A percentile compares a stretch with the other conserved stretches of the same genome.
Conservation (phyloP, 2,113 vertebrate genomes). For the Daboia siamensis region DNA sequence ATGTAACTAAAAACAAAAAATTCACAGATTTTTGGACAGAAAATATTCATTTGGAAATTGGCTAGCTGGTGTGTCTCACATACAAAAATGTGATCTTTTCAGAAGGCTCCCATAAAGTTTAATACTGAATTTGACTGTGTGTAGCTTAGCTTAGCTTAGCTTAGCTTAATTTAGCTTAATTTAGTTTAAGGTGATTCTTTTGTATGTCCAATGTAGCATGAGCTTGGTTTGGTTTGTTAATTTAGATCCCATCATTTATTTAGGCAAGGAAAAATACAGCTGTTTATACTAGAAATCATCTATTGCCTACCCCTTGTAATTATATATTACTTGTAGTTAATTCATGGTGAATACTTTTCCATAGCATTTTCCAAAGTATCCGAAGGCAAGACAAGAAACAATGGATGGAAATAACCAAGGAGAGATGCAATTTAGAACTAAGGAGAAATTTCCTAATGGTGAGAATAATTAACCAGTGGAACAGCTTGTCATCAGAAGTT, state of each 20-base stretch:
- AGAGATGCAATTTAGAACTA: background rate
- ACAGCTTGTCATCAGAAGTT: background rate
- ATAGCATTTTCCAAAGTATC: background rate
- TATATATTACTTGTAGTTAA: background rate
- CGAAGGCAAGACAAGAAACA: background rate
- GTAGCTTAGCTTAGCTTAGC: background rate
- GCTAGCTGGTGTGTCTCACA: constrained; percentile 75
- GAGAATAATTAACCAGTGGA: background rate
- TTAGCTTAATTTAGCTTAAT: background rate
- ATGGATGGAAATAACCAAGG: background rate
- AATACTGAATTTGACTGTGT: constrained; percentile 49
- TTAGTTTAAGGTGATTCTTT: background rate
- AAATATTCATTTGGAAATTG: constrained; percentile 85
- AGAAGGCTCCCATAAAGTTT: constrained; percentile 65
- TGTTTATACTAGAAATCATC: constrained; percentile 32
- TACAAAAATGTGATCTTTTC: constrained; percentile 67
- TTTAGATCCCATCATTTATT: constrained; percentile 30
- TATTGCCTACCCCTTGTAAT: background rate
- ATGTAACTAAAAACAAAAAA: constrained; percentile 40
- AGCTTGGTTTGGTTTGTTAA: constrained; percentile 56
- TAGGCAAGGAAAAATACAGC: constrained; percentile 46
- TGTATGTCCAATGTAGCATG: background rate
- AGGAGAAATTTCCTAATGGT: background rate
- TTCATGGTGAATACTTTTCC: background rate
- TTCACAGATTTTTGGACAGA: background rate